Evolutionary conservation across 2,113 vertebrate species (phyloP).

Genomic region (Phalacrocorax pelagicus): DNA sequence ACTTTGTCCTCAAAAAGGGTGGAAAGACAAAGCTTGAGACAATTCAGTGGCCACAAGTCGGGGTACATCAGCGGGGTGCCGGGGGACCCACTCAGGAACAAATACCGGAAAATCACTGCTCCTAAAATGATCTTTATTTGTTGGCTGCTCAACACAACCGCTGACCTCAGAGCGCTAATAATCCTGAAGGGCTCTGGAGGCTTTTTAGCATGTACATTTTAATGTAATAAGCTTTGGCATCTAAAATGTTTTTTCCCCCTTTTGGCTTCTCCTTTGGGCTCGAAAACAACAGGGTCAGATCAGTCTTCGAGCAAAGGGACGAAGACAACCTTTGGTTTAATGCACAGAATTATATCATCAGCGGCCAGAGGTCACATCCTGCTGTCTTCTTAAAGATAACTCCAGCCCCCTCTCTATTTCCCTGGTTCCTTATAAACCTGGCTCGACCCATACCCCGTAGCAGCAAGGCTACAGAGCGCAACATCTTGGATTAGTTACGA

Average conservation of each 20-base stretch:
- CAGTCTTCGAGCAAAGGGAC: neutral
- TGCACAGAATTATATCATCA: neutral
- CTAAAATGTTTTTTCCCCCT: neutral
- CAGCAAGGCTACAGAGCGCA: neutral
- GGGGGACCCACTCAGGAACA: neutral
- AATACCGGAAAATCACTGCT: accelerated
- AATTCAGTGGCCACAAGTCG: neutral
- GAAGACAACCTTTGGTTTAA: neutral
- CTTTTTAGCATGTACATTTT: neutral
- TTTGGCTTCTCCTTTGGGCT: neutral
- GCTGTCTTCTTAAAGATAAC: neutral
- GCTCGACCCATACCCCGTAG: neutral
- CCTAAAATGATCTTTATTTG: neutral
- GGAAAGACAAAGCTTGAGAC: neutral
- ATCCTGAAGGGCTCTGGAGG: neutral
- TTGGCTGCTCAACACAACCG: neutral
- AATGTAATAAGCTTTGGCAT: neutral
- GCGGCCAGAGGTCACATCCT: conserved; percentile 39
- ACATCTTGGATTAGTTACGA: conserved; percentile 75
- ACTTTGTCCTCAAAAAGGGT: neutral
- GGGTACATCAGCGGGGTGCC: accelerated
- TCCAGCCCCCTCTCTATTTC: neutral
- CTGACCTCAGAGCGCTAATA: conserved; percentile 2
- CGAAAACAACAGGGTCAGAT: neutral
- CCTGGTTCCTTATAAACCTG: neutral